Percentiles rank a stretch among this genome's conserved stretches.
Evolutionary conservation across 2,113 vertebrate species (phyloP).

Genomic region (Cricetomys ansorgei): DNA sequence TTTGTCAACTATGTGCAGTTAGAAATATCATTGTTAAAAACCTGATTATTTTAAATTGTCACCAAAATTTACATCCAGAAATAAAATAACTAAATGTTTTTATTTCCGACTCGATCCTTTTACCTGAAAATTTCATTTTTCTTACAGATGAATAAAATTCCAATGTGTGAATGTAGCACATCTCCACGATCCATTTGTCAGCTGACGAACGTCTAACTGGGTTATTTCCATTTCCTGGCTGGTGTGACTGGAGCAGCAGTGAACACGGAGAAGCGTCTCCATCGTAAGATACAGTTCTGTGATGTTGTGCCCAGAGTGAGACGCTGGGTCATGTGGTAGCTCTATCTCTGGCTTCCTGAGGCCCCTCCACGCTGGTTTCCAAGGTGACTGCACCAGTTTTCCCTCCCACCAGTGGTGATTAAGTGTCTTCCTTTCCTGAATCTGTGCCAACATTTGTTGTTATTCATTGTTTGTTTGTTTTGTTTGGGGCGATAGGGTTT

Average conservation of each 20-base stretch:
- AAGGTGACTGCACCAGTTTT: background rate
- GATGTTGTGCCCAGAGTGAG: background rate
- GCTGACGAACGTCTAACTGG: background rate
- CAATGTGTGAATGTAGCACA: background rate
- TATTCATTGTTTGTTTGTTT: background rate
- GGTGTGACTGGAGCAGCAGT: background rate
- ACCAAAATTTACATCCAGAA: background rate
- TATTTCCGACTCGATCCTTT: background rate
- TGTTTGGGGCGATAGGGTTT: background rate
- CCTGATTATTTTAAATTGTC: background rate
- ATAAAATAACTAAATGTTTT: background rate
- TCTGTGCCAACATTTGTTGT: background rate
- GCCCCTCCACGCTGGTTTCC: background rate
- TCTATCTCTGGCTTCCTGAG: background rate
- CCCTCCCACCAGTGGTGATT: background rate
- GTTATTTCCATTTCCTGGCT: background rate
- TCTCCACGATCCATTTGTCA: background rate
- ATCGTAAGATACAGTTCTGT: background rate
- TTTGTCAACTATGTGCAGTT: background rate
- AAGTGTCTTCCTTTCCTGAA: background rate
- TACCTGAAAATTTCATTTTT: background rate
- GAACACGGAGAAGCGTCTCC: background rate
- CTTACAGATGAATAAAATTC: background rate
- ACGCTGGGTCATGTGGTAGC: background rate
- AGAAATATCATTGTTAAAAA: background rate